Evolutionary conservation across 2,797 vertebrate genomes (phyloP).

Genomic region (Xenentodon cancila): DNA sequence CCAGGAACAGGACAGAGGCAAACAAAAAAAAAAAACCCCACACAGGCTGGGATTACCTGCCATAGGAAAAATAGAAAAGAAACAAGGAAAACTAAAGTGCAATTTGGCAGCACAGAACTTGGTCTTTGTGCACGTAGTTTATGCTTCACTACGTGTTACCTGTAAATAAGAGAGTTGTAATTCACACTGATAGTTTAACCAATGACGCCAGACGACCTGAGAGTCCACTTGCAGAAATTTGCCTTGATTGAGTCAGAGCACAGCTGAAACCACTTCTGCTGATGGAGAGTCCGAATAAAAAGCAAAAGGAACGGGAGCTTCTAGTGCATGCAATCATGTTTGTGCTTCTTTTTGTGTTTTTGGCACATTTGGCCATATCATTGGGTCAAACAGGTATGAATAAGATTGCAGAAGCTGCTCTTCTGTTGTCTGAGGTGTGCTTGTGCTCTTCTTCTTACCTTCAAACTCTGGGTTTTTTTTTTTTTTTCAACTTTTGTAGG

Average conservation of each 20-base stretch:
- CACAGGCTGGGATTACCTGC: too few species aligned
- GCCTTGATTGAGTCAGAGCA: constrained; percentile 51
- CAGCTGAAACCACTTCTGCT: constrained; percentile 65
- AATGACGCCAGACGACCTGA: constrained; percentile 1
- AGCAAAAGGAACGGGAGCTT: neutral
- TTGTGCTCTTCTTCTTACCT: neutral
- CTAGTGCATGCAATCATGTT: constrained; percentile 48
- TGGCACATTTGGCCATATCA: constrained; percentile 34
- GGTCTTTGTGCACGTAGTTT: constrained; percentile 9
- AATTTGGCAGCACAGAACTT: neutral
- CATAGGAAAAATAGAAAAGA: too few species aligned
- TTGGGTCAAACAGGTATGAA: constrained; percentile 57
- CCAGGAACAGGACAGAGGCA: too few species aligned
- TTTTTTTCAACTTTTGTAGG: constrained; percentile 17
- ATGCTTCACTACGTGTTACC: constrained; percentile 19
- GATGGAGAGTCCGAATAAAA: constrained; percentile 54
- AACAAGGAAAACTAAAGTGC: too few species aligned
- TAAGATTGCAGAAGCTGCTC: accelerated
- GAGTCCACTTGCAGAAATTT: constrained; percentile 29
- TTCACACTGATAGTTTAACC: constrained; percentile 24
- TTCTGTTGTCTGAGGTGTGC: neutral
- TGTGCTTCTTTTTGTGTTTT: constrained; percentile 33
- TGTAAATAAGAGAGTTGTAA: constrained; percentile 16
- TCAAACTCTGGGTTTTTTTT: too few species aligned
- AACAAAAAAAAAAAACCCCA: too few species aligned